Conservation (phyloP, 2,888 invertebrate genomes). For the Syritta pipiens region DNA sequence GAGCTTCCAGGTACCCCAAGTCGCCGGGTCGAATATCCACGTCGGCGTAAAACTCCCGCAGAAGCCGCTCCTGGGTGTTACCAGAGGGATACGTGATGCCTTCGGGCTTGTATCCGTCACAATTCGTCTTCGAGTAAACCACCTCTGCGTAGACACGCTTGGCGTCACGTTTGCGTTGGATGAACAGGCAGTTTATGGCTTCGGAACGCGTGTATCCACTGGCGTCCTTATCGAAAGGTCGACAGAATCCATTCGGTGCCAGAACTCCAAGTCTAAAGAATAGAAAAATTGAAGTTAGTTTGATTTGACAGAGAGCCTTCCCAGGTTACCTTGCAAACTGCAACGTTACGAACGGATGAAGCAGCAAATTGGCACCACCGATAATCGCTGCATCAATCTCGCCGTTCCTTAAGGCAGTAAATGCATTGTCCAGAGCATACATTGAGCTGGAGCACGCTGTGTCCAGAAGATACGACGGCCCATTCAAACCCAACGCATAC, state of each 20-base stretch:
- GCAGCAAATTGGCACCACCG: slow-evolving; percentile 90
- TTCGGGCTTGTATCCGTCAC: slow-evolving; percentile 87
- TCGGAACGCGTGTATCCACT: slow-evolving; percentile 93
- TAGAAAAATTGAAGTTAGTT: slow-evolving; percentile 79
- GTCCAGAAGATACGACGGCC: slow-evolving; percentile 93
- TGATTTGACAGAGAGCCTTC: slow-evolving; percentile 74
- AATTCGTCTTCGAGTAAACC: slow-evolving; percentile 89
- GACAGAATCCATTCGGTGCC: slow-evolving; percentile 91
- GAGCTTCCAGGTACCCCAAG: slow-evolving; percentile 92
- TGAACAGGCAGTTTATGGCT: slow-evolving; percentile 84
- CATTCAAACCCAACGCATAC: slow-evolving; percentile 91
- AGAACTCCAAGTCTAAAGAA: slow-evolving; percentile 87
- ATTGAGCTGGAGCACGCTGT: slow-evolving; percentile 97
- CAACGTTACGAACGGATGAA: slow-evolving; percentile 92
- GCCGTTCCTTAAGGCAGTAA: slow-evolving; percentile 87
- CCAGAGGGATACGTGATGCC: slow-evolving; percentile 86
- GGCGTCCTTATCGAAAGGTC: slow-evolving; percentile 92
- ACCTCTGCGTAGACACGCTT: slow-evolving; percentile 85
- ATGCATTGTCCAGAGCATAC: slow-evolving; percentile 91
- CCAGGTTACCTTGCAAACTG: slow-evolving; percentile 87
- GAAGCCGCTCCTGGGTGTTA: slow-evolving; percentile 82
- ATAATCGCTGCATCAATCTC: slow-evolving; percentile 94
- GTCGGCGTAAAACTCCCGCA: slow-evolving; percentile 84
- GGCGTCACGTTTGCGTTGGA: slow-evolving; percentile 86
- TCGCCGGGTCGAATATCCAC: slow-evolving; percentile 85